Percentiles rank a stretch among this genome's conserved stretches.
Conservation (phyloP, 2,113 vertebrate genomes). For the Antigone vipio region DNA sequence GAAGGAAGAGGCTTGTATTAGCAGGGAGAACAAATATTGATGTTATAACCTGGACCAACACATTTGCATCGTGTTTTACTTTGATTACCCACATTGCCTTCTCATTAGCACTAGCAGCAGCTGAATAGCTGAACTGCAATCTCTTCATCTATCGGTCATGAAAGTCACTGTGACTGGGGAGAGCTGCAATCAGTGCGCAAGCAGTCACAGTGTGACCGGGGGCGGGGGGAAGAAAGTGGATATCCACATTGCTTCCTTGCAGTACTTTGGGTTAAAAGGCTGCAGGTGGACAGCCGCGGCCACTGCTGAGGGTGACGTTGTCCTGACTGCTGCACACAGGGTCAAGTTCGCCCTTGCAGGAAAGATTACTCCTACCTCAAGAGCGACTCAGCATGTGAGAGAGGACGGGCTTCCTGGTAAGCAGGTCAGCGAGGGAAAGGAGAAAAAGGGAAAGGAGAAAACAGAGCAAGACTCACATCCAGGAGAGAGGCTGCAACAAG, state of each 20-base stretch:
- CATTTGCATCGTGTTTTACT: not conserved
- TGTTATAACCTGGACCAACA: not conserved
- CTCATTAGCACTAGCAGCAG: not conserved
- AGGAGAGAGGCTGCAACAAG: not conserved
- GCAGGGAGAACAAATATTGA: conserved; percentile 7
- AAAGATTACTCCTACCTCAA: rapidly evolving
- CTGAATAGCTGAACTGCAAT: not conserved
- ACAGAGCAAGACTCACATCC: not conserved
- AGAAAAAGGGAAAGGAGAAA: not conserved
- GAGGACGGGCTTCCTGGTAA: not conserved
- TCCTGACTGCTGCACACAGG: not conserved
- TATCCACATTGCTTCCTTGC: not conserved
- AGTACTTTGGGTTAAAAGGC: not conserved
- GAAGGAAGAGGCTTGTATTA: not conserved
- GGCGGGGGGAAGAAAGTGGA: not conserved
- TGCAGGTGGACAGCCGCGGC: not conserved
- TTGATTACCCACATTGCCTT: conserved; percentile 29
- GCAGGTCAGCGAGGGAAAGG: not conserved
- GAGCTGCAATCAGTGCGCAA: not conserved
- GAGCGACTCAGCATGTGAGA: not conserved
- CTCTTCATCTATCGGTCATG: not conserved
- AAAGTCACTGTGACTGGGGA: not conserved
- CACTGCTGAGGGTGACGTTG: rapidly evolving
- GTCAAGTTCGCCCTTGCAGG: not conserved
- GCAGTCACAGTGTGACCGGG: rapidly evolving